Evolutionary conservation across 2,888 invertebrate genomes (phyloP).

Genomic region (Lumbricus terrestris): DNA sequence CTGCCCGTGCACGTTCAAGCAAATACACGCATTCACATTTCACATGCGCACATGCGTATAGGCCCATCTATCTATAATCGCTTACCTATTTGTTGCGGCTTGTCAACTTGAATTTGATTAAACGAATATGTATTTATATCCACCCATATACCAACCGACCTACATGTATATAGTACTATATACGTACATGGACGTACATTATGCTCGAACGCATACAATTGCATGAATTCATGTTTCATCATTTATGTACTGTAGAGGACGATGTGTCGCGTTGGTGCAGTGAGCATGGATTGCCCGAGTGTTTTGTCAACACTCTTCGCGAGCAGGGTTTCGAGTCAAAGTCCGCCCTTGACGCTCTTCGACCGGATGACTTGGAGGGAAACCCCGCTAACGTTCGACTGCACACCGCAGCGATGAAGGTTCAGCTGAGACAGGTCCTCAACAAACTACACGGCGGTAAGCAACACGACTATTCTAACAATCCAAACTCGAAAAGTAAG

Average conservation of each 20-base stretch:
- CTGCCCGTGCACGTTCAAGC: too few relatives aligned
- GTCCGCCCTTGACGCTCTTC: not conserved
- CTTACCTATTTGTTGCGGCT: too few relatives aligned
- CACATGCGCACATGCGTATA: too few relatives aligned
- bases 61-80: too few relatives aligned
- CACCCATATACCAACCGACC: too few relatives aligned
- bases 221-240: too few relatives aligned
- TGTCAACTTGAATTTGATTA: too few relatives aligned
- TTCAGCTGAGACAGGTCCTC: not conserved
- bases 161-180: too few relatives aligned
- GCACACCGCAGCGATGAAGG: not conserved
- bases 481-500: not conserved
- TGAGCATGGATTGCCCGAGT: not conserved
- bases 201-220: not conserved
- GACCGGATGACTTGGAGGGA: not conserved
- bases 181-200: not conserved
- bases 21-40: too few relatives aligned
- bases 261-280: not conserved
- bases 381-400: not conserved
- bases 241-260: not conserved
- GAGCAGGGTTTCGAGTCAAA: not conserved
- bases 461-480: not conserved
- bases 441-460: not conserved
- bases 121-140: too few relatives aligned
- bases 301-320: not conserved